Conservation (phyloP, 2,113 vertebrate genomes). For the Pimephales promelas region DNA sequence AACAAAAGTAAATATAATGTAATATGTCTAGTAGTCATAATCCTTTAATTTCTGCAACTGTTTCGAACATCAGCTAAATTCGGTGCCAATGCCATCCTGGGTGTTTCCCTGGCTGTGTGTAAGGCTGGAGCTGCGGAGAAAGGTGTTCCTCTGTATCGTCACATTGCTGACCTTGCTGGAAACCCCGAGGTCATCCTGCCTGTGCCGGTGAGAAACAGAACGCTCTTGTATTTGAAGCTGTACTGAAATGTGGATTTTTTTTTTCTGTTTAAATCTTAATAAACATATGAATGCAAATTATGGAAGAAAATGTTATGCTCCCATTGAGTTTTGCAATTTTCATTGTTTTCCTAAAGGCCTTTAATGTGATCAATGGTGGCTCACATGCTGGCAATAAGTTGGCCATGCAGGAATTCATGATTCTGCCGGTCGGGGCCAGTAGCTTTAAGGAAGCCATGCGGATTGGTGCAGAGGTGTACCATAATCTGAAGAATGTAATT, state of each 20-base stretch:
- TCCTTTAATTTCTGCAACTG: slow-evolving; percentile 1
- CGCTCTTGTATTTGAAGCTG: not conserved
- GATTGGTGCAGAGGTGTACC: slow-evolving; percentile 94
- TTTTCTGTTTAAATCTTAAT: slow-evolving; percentile 2
- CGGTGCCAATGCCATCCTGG: slow-evolving; percentile 94
- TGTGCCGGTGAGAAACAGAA: slow-evolving; percentile 84
- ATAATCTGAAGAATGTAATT: slow-evolving; percentile 96
- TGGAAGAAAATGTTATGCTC: not conserved
- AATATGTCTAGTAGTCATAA: not conserved
- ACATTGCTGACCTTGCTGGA: slow-evolving; percentile 93
- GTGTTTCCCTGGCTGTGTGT: slow-evolving; percentile 94
- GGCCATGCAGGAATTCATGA: slow-evolving; percentile 99
- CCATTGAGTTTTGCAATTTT: not conserved
- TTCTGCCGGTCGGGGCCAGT: slow-evolving; percentile 87
- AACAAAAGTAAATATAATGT: not conserved
- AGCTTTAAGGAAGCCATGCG: slow-evolving; percentile 94
- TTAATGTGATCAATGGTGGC: slow-evolving; percentile 97
- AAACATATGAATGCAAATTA: not conserved
- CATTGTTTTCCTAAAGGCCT: slow-evolving; percentile 78
- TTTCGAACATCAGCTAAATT: slow-evolving; percentile 82
- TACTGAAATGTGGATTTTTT: not conserved
- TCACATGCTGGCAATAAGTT: slow-evolving; percentile 98
- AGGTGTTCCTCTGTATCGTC: slow-evolving; percentile 91
- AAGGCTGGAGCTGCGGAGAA: slow-evolving; percentile 98
- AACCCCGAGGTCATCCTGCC: slow-evolving; percentile 91